Evolutionary conservation across 2,888 invertebrate species (phyloP).

Genomic region (Athripsodes cinereus): DNA sequence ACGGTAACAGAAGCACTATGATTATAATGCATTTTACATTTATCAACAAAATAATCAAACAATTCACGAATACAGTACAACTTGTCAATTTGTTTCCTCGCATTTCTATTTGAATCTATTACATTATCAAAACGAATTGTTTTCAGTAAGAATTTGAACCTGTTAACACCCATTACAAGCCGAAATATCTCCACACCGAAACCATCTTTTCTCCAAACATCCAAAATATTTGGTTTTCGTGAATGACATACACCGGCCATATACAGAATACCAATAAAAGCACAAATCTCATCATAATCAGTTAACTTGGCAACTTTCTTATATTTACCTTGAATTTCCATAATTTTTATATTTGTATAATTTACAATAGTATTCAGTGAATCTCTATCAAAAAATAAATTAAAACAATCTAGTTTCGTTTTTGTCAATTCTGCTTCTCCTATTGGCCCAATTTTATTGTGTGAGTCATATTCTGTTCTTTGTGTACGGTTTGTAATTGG

Average conservation of each 20-base stretch:
- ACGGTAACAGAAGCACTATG: neutral
- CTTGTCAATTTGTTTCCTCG: neutral
- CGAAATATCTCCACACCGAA: neutral
- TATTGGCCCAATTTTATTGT: neutral
- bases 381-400: neutral
- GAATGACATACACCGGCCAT: neutral
- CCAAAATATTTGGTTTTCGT: neutral
- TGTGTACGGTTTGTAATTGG: neutral
- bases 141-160: neutral
- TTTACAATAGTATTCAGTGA: neutral
- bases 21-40: neutral
- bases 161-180: neutral
- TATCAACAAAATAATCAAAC: neutral
- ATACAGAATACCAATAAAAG: neutral
- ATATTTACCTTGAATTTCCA: neutral
- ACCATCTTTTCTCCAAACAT: conserved; percentile 1
- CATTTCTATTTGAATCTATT: neutral
- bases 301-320: neutral
- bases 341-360: neutral
- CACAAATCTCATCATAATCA: neutral
- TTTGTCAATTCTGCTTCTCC: neutral
- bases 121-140: neutral
- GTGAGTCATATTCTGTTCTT: neutral
- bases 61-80: neutral
- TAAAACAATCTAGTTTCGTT: neutral